Evolutionary conservation across 1,140 invertebrate genomes (phyloP).

Genomic region (Belonocnema kinseyi): DNA sequence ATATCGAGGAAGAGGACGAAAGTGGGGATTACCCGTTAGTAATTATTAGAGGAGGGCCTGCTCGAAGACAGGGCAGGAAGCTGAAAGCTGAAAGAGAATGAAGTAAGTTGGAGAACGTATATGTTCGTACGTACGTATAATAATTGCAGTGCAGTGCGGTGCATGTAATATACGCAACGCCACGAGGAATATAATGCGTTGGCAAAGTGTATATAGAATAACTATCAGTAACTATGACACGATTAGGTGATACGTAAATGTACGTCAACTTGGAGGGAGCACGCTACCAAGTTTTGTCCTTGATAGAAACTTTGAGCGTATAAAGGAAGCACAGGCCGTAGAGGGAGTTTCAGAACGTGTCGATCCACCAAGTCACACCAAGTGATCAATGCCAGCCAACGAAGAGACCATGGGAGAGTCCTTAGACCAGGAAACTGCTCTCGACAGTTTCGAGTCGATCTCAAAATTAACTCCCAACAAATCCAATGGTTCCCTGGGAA

Average conservation of each 20-base stretch:
- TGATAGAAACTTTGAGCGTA: conserved; percentile 66
- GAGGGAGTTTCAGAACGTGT: conserved; percentile 56
- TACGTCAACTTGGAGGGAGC: conserved; percentile 44
- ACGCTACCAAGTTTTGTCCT: conserved; percentile 55
- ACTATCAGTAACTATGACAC: conserved; percentile 16
- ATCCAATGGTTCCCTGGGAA: background rate
- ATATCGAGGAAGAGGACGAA: background rate
- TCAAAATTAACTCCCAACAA: conserved; percentile 32
- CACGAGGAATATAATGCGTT: conserved; percentile 1
- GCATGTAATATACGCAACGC: background rate
- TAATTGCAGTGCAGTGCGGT: no score
- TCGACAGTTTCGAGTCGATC: background rate
- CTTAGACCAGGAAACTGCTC: conserved; percentile 44
- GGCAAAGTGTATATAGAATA: background rate
- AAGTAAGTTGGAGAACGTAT: background rate
- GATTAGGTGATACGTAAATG: conserved; percentile 15
- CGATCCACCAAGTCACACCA: conserved; percentile 30
- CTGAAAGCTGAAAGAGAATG: background rate
- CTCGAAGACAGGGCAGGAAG: background rate
- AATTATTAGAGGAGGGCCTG: no score
- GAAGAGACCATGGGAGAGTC: conserved; percentile 54
- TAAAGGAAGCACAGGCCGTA: conserved; percentile 69
- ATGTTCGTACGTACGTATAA: background rate
- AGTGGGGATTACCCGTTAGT: background rate
- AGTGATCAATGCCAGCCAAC: conserved; percentile 65